Base-by-base conservation (phyloP, 2,113 vertebrate species). In the Cacatua alba region DNA sequence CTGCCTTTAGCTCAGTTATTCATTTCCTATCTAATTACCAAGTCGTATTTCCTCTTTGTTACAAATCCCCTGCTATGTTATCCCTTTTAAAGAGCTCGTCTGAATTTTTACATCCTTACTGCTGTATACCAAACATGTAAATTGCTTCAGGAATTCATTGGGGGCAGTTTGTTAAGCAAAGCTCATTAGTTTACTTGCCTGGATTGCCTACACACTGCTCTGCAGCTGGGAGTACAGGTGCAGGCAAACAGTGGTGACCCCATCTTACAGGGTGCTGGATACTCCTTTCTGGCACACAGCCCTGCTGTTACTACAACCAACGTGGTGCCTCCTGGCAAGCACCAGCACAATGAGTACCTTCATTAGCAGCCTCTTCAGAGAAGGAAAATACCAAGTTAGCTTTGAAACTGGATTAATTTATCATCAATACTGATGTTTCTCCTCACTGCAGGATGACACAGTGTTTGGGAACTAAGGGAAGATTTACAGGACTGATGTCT, bases 1-100 rank as follows among this genome's bases (percentile, higher is more conserved):
- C 65, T 68, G 63, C 51, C 57, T 94, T 86, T 91, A 84, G 72
- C 39, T 94, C 26, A 75, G 62, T 88, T 95, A 87, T 52, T 90
- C 0, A 89, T 94, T 95, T 94, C 57, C 86, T 85, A 23, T 60
- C 39, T 76, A 84, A 90, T 76, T 95, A 76, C 81, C 46, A 89
- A 82, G 77, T 57, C 57, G 25, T 92, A 86, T 78, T 89, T 93
- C 77, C 74, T 94, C 77, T 84, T 84, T 13, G 7, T 57, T 84
- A 86, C 64, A 83, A 92, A 88, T 71, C 11, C 24, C 18, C 48
- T 70, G 64, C 31, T 92, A 75, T 84, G 84, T 82, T 72, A 41
- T 57, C 33, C n/a, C 26, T 82, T 35, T 44, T 46, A 68, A 88
- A 93, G 55, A 79, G 26, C 33, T 63, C 63, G 11, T 39, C 31